phyloP scores from a whole-genome alignment of 2,797 vertebrate genomes.

The Sebastes kiyomatsui region DNA sequence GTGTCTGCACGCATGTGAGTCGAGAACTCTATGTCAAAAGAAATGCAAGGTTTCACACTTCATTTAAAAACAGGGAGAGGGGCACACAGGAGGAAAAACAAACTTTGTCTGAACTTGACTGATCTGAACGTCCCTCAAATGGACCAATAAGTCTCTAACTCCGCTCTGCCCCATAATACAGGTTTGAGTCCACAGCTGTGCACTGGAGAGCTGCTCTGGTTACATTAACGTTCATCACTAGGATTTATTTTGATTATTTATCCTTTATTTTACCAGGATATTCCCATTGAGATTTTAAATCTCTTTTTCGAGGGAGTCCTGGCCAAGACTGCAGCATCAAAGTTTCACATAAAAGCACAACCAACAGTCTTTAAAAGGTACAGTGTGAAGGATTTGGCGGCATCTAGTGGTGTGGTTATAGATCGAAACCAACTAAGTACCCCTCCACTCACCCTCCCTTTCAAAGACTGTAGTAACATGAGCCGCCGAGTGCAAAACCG shows the following conservation, averaged over 20 bases:
- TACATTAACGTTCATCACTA: not conserved
- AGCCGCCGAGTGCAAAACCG: too few relatives aligned
- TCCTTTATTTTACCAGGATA: too few relatives aligned
- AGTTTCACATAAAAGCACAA: too few relatives aligned
- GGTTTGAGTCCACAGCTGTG: not conserved
- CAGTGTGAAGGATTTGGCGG: too few relatives aligned
- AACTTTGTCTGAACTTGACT: not conserved
- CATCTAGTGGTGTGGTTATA: too few relatives aligned
- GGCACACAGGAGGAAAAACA: not conserved
- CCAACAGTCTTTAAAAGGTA: too few relatives aligned
- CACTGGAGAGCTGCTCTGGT: not conserved
- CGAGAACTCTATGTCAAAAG: not conserved
- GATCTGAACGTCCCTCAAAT: not conserved
- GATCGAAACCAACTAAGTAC: too few relatives aligned
- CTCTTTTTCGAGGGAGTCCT: too few relatives aligned
- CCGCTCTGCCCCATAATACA: not conserved
- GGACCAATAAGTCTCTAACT: not conserved
- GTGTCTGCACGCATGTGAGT: not conserved
- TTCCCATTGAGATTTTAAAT: too few relatives aligned
- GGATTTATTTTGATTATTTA: not conserved
- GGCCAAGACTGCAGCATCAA: too few relatives aligned
- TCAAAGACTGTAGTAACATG: too few relatives aligned
- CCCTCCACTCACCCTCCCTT: too few relatives aligned
- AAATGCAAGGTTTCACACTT: conserved; percentile 19
- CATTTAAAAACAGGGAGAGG: not conserved